Base-by-base conservation (phyloP, 2,888 invertebrate species). In the Meiosimyza decipiens region DNA sequence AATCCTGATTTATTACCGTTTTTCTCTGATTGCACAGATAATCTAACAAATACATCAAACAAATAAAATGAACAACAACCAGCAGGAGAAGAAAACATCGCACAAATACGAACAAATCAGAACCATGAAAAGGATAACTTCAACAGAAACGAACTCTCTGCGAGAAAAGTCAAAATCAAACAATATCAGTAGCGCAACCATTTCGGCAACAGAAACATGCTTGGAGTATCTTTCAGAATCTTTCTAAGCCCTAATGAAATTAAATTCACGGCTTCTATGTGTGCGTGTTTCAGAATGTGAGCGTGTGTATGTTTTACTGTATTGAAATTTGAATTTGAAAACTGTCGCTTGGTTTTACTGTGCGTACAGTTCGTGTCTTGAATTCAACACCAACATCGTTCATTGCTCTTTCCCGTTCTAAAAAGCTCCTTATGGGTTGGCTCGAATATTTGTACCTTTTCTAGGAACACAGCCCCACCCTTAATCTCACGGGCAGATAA, bases 1-100 rank as follows among this genome's bases (percentile, higher is more conserved):
- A 84, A 84, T 84, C 84, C 85, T 84, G 84, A 84, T 84, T 84
- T 84, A 84, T 84, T 85, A 80, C 85, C 81, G 76, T 84, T 82
- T 83, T 82, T 83, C 83, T 82, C 80, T 82, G 84, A 84, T 84
- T 85, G 82, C 82, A 80, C 77, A 80, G 84, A 85, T 85, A 85
- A 84, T 80, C 81, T 81, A 81, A 80, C 83, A 84, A 83, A 84
- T 83, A 82, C 60, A 62, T 72, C 72, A 72, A 62, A 57, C 62
- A 65, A 63, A 73, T 65, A 59, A 71, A 67, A 49, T 52, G 62
- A 59, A 71, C 68, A 54, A 22, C 49, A 13, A 57, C 57, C 51
- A 55, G 22, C 33, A 22, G 33, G 12, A 52, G 47, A 64, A 66
- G 15, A n/a, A 47, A 62, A 16, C 16, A 52, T 28, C 28, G 28